Percentiles rank a stretch among this genome's conserved stretches.
Evolutionary conservation across 2,113 vertebrate species (phyloP).

Genomic region (Pseudorasbora parva): DNA sequence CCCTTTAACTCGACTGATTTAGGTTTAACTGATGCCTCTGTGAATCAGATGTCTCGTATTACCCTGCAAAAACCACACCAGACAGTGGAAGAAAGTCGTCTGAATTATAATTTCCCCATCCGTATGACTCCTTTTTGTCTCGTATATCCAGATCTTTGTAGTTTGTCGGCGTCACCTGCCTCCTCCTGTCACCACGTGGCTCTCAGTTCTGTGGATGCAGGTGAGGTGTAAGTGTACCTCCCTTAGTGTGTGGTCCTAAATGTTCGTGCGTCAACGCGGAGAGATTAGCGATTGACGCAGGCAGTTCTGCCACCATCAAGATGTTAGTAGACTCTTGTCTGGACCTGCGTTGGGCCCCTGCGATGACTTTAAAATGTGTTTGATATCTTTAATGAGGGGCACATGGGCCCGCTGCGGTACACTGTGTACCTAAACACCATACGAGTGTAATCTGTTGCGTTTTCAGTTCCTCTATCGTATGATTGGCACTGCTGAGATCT

Average conservation of each 20-base stretch:
- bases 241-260: constrained; percentile 51
- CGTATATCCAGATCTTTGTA: background rate
- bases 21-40: constrained; percentile 15
- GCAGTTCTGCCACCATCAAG: constrained; percentile 45
- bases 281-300: constrained; percentile 56
- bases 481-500: background rate
- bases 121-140: background rate
- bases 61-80: background rate
- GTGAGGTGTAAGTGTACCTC: constrained; percentile 37
- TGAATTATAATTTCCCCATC: constrained; percentile 10
- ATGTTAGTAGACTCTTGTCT: constrained; percentile 45
- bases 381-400: constrained; percentile 50
- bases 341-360: constrained; percentile 50
- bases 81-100: constrained; percentile 4
- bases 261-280: constrained; percentile 33
- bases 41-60: constrained; percentile 34
- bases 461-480: background rate
- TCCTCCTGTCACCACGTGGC: constrained; percentile 3
- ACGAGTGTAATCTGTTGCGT: background rate
- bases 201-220: constrained; percentile 9
- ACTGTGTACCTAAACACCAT: constrained; percentile 10
- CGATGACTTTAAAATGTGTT: constrained; percentile 42
- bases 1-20: constrained; percentile 13
- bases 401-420: constrained; percentile 26
- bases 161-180: constrained; percentile 27